These are phyloP conservation scores for Ahaetulla prasina DNA, from an alignment of 2,113 vertebrate species.

Conservation along the genomic window DNA sequence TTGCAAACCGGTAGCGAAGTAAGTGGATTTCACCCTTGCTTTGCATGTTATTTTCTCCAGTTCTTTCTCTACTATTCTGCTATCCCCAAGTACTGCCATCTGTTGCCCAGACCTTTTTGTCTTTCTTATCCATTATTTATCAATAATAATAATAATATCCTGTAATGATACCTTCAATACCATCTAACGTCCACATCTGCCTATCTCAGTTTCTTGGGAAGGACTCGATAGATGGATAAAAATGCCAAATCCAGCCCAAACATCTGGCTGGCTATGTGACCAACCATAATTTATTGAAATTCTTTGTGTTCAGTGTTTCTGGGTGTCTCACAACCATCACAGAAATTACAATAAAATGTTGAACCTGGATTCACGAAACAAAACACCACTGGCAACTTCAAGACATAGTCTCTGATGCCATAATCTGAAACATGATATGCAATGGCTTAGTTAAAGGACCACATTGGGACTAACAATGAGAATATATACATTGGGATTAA, in stretches of 20 bases:
- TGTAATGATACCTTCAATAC: background rate
- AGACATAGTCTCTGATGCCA: background rate
- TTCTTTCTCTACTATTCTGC: background rate
- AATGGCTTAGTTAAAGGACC: background rate
- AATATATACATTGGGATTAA: no score
- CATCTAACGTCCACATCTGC: background rate
- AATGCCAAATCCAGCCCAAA: background rate
- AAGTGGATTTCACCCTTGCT: no score
- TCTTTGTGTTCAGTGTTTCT: background rate
- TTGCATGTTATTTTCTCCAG: background rate
- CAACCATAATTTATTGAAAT: background rate
- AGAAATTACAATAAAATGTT: background rate
- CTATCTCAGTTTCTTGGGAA: background rate
- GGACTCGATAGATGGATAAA: background rate
- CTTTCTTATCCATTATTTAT: background rate
- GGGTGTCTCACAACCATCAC: background rate
- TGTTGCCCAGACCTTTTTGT: background rate
- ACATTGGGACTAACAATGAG: no score
- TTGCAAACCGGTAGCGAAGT: no score
- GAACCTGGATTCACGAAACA: background rate
- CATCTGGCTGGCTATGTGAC: background rate
- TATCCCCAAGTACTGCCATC: background rate
- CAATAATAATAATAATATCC: background rate
- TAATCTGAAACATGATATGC: background rate
- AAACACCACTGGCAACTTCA: background rate